A percentile compares a stretch with the other conserved stretches of the same genome.
These are phyloP conservation scores for Camptogramma bilineatum DNA, from an alignment of 2,888 invertebrate genomes.

Conservation along the genomic window DNA sequence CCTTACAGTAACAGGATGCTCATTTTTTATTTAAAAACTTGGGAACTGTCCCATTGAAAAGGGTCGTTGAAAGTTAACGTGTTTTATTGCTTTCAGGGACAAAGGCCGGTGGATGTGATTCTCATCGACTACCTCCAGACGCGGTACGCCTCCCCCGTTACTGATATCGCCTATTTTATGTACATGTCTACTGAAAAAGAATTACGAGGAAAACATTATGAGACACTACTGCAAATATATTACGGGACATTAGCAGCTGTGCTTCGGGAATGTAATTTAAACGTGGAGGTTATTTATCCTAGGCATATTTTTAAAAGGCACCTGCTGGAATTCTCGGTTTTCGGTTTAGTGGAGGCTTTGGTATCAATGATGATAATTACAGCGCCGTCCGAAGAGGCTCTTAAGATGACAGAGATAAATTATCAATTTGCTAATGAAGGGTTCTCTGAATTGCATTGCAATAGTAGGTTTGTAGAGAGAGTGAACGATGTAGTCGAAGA, in stretches of 20 bases:
- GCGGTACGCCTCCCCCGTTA: conserved; percentile 67
- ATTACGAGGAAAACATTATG: conserved; percentile 61
- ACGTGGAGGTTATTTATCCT: conserved; percentile 63
- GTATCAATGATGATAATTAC: conserved; percentile 77
- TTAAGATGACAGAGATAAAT: conserved; percentile 68
- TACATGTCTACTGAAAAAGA: conserved; percentile 66
- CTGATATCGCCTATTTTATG: conserved; percentile 69
- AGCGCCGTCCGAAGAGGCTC: conserved; percentile 64
- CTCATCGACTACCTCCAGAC: conserved; percentile 67
- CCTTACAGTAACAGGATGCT: conserved; percentile 21
- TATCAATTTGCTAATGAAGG: conserved; percentile 55
- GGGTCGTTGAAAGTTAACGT: conserved; percentile 34
- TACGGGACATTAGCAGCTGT: conserved; percentile 68
- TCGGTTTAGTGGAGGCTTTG: conserved; percentile 71
- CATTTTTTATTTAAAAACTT: conserved; percentile 34
- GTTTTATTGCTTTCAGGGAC: conserved; percentile 58
- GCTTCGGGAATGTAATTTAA: conserved; percentile 63
- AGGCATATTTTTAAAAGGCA: conserved; percentile 60
- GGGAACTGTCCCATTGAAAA: conserved; percentile 27
- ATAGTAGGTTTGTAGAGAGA: conserved; percentile 60
- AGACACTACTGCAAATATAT: conserved; percentile 62
- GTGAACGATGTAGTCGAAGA: conserved; percentile 68
- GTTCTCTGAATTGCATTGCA: conserved; percentile 52
- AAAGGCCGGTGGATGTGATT: conserved; percentile 63
- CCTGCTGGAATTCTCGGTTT: conserved; percentile 64